Conservation (phyloP, 1,140 invertebrate genomes). For the Phthorimaea operculella region DNA sequence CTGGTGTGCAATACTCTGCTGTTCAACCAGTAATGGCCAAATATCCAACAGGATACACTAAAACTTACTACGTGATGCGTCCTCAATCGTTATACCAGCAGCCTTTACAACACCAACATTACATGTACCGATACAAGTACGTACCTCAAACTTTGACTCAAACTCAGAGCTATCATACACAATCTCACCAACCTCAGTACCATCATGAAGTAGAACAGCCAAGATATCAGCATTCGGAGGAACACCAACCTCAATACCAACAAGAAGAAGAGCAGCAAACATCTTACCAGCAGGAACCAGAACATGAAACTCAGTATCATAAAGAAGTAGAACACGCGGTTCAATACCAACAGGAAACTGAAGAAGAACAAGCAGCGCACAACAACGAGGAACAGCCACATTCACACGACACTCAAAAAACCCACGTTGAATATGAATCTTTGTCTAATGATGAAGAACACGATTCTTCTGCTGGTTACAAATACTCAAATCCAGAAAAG, state of each 20-base stretch:
- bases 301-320: constrained; percentile 9
- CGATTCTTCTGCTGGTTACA: constrained; percentile 22
- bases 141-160: constrained; percentile 27
- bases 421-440: neutral
- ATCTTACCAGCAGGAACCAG: constrained; percentile 8
- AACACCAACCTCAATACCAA: constrained; percentile 11
- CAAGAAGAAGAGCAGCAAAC: constrained; percentile 14
- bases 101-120: constrained; percentile 33
- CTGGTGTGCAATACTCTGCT: constrained; percentile 56
- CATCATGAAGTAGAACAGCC: constrained; percentile 21
- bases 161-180: constrained; percentile 32
- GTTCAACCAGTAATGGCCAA: constrained; percentile 58
- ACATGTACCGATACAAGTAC: constrained; percentile 42
- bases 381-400: neutral
- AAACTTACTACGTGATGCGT: constrained; percentile 35
- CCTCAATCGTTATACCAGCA: constrained; percentile 37
- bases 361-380: neutral
- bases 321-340: no score
- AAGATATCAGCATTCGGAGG: constrained; percentile 14
- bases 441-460: constrained; percentile 1
- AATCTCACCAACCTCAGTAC: constrained; percentile 18
- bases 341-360: neutral
- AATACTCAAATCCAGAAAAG: constrained; percentile 8
- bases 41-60: constrained; percentile 42
- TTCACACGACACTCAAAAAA: neutral